A percentile compares a stretch with the other conserved stretches of the same genome.
These are phyloP conservation scores for Phaenicophaeus curvirostris DNA, from an alignment of 2,797 vertebrate genomes.

Conservation along the genomic window DNA sequence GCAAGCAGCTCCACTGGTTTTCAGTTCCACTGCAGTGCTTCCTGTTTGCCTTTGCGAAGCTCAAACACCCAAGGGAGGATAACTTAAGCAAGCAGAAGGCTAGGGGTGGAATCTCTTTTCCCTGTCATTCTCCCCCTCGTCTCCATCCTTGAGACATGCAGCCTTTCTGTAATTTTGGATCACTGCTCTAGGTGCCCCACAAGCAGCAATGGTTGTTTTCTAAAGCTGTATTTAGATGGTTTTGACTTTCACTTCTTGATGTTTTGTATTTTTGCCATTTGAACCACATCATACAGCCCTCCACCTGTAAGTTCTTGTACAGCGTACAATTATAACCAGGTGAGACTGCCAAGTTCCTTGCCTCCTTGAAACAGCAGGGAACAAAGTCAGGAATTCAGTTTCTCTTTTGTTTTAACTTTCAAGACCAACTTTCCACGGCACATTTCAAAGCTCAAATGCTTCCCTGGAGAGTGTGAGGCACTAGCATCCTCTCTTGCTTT, in stretches of 20 bases:
- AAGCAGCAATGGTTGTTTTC: neutral
- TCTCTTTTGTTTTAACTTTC: neutral
- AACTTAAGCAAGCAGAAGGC: neutral
- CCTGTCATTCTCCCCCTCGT: neutral
- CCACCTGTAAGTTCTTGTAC: neutral
- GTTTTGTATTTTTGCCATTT: neutral
- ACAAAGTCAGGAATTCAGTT: neutral
- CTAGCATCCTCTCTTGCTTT: neutral
- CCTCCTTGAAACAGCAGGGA: neutral
- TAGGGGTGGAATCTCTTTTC: neutral
- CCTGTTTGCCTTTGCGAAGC: neutral
- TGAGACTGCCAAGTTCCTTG: neutral
- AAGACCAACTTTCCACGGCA: neutral
- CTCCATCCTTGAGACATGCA: neutral
- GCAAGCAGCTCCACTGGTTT: neutral
- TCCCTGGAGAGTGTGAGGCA: neutral
- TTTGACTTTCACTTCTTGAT: neutral
- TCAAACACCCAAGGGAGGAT: neutral
- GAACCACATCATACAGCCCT: neutral
- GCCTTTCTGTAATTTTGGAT: neutral
- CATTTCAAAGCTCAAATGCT: neutral
- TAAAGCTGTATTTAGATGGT: neutral
- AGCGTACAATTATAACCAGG: accelerated
- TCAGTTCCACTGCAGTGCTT: neutral
- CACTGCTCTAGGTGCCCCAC: neutral